Percentiles rank a stretch among this genome's conserved stretches.
phyloP scores from a whole-genome alignment of 2,888 invertebrate species.

The Caenorhabditis sp. region DNA sequence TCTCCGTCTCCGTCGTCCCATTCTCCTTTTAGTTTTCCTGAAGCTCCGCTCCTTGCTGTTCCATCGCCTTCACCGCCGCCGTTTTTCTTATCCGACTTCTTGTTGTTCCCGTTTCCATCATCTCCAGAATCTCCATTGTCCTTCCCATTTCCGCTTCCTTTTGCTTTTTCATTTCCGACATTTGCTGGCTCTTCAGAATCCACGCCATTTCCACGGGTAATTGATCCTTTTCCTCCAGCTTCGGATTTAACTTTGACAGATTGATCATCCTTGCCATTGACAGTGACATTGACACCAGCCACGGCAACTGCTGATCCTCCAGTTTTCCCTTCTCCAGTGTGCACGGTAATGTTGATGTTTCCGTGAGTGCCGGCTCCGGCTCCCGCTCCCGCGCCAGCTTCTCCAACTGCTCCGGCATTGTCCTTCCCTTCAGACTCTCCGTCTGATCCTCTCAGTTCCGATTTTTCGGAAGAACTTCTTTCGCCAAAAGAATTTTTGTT shows the following conservation, averaged over 20 bases:
- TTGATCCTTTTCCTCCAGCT: conserved; percentile 16
- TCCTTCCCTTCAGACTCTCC: neutral
- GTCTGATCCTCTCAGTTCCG: neutral
- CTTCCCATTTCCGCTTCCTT: conserved; percentile 1
- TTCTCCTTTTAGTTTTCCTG: conserved; percentile 6
- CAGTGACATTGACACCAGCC: conserved; percentile 25
- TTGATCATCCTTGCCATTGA: conserved; percentile 25
- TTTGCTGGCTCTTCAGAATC: no score
- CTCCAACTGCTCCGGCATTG: conserved; percentile 3
- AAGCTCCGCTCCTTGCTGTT: neutral
- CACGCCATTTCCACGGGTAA: no score
- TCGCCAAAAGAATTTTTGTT: conserved; percentile 44
- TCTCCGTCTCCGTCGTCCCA: conserved; percentile 11
- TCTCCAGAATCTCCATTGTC: conserved; percentile 8
- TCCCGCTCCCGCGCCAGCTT: conserved; percentile 24
- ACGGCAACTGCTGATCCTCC: conserved; percentile 44
- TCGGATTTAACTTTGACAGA: conserved; percentile 3
- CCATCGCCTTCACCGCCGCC: neutral
- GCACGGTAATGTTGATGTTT: conserved; percentile 61
- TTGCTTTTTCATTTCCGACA: neutral
- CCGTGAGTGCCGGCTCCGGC: conserved; percentile 37
- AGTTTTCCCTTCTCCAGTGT: conserved; percentile 46
- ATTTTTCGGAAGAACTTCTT: conserved; percentile 17
- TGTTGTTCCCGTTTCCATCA: neutral
- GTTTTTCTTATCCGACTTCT: neutral